These are phyloP conservation scores for Heterotis niloticus DNA, from an alignment of 2,113 vertebrate genomes.

Conservation along the genomic window DNA sequence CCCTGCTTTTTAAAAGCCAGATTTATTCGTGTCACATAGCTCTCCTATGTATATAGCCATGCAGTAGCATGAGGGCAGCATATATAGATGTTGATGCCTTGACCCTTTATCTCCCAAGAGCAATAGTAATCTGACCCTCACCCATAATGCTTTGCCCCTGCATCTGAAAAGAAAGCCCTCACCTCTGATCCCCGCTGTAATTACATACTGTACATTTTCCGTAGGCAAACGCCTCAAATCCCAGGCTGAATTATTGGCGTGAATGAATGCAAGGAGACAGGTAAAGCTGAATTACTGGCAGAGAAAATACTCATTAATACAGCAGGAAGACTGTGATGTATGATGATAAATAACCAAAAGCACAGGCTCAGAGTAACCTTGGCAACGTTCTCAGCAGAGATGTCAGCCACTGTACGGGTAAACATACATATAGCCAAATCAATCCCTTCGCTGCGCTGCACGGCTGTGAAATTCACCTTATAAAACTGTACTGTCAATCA, in stretches of 20 bases:
- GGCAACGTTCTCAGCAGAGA: constrained; percentile 38
- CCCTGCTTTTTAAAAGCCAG: not conserved
- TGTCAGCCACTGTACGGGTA: not conserved
- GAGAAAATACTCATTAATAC: constrained; percentile 57
- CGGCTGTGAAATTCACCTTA: not conserved
- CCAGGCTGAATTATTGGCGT: constrained; percentile 44
- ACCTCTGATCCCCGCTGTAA: constrained; percentile 31
- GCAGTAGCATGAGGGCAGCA: not conserved
- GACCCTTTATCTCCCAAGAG: not conserved
- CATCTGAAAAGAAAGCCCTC: not conserved
- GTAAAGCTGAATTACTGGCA: constrained; percentile 55
- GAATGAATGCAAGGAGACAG: constrained; percentile 47
- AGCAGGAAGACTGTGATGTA: constrained; percentile 44
- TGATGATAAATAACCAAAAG: constrained; percentile 49
- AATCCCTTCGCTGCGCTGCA: not conserved
- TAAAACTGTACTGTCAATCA: too few species aligned
- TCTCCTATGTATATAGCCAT: constrained; percentile 8
- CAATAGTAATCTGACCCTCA: not conserved
- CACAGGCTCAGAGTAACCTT: constrained; percentile 49
- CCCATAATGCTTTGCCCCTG: constrained; percentile 10
- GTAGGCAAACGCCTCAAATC: constrained; percentile 42
- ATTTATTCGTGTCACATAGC: constrained; percentile 1
- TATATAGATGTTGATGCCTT: too few species aligned
- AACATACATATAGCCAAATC: not conserved
- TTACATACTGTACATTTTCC: constrained; percentile 44